Percentiles rank a stretch among this genome's conserved stretches.
These are phyloP conservation scores for Drosophila cognata DNA, from an alignment of 2,888 invertebrate species.

Conservation along the genomic window DNA sequence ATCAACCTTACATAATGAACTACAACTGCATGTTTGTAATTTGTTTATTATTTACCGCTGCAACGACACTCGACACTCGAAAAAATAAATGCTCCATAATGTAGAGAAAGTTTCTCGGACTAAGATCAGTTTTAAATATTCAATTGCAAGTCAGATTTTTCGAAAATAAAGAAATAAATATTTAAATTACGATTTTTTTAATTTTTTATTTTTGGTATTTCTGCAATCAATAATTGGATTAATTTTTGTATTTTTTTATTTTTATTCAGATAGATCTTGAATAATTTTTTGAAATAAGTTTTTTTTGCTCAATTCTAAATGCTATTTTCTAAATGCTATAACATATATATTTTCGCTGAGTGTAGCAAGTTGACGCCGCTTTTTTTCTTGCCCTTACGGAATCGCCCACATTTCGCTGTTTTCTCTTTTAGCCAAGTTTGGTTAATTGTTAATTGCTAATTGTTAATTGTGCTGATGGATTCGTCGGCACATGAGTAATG, in stretches of 20 bases:
- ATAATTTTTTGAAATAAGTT: background rate
- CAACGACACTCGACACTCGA: conserved; percentile 7
- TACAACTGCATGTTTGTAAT: conserved; percentile 42
- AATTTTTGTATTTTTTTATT: fast-evolving
- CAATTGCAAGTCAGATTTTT: background rate
- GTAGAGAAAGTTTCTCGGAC: background rate
- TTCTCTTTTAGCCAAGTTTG: conserved; percentile 16
- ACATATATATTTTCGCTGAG: background rate
- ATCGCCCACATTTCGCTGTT: conserved; percentile 24
- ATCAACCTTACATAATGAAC: conserved; percentile 24
- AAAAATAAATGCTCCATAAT: background rate
- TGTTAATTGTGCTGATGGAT: conserved; percentile 57
- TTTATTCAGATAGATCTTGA: fast-evolving
- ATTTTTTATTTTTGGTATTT: too few relatives aligned
- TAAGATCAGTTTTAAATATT: background rate
- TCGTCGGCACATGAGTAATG: conserved; percentile 73
- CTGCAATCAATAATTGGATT: too few relatives aligned
- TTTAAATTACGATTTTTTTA: too few relatives aligned
- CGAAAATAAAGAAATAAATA: background rate
- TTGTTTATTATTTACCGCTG: conserved; percentile 49
- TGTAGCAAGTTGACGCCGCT: background rate
- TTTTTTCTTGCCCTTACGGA: background rate
- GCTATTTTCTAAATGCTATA: background rate
- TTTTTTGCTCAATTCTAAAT: background rate
- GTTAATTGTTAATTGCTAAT: conserved; percentile 12